phyloP scores from a whole-genome alignment of 1,140 invertebrate species.

The Atta texana region DNA sequence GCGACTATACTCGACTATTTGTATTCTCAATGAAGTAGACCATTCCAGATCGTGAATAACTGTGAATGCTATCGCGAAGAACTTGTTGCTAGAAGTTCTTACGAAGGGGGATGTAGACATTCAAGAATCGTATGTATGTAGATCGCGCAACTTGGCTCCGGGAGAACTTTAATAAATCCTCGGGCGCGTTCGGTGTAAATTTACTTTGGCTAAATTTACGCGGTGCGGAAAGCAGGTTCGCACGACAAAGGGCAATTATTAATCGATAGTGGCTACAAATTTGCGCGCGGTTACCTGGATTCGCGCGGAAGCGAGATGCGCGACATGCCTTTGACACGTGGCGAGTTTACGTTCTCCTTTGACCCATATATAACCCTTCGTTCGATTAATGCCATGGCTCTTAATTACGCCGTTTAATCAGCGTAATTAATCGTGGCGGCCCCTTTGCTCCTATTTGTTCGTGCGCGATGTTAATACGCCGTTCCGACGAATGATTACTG shows the following conservation, averaged over 20 bases:
- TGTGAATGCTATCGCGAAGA: background rate
- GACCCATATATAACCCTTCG: constrained; percentile 41
- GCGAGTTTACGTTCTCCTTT: constrained; percentile 42
- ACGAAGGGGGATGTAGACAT: background rate
- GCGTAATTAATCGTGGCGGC: constrained; percentile 42
- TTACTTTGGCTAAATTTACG: constrained; percentile 46
- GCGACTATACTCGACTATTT: constrained; percentile 9
- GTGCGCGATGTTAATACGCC: constrained; percentile 24
- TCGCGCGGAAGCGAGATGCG: constrained; percentile 16
- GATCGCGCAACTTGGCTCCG: constrained; percentile 7
- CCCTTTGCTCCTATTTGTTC: constrained; percentile 19
- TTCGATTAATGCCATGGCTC: constrained; percentile 55
- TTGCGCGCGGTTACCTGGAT: constrained; percentile 3
- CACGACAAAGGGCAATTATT: constrained; percentile 67
- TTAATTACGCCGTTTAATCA: constrained; percentile 59
- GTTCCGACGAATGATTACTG: constrained; percentile 20
- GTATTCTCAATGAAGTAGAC: background rate
- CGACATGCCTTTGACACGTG: constrained; percentile 44
- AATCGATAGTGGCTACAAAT: constrained; percentile 39
- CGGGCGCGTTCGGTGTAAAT: constrained; percentile 33
- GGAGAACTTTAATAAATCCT: constrained; percentile 66
- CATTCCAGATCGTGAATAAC: background rate
- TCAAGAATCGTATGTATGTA: constrained; percentile 30
- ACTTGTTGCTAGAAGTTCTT: constrained; percentile 38
- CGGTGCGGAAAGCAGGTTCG: background rate